Evolutionary conservation across 2,888 invertebrate genomes (phyloP).

Genomic region (Sphaeridia pumilis): DNA sequence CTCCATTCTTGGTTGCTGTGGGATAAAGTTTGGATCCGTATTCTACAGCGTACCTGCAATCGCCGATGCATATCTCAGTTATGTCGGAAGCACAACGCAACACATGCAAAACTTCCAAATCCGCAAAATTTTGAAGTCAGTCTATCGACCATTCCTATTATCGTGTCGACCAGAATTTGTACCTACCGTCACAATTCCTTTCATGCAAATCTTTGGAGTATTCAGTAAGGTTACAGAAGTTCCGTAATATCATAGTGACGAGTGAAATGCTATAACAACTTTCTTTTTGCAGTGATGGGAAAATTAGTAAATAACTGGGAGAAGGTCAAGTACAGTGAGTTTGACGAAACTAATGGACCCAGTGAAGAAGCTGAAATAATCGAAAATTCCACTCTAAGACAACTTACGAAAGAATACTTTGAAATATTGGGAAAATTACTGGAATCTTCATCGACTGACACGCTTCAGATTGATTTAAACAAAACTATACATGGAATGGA

Average conservation of each 20-base stretch:
- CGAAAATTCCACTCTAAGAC: constrained; percentile 27
- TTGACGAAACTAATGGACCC: constrained; percentile 21
- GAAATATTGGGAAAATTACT: constrained; percentile 28
- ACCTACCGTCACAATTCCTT: constrained; percentile 21
- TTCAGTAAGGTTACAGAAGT: no score
- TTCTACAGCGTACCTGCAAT: constrained; percentile 30
- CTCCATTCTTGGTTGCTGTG: constrained; percentile 28
- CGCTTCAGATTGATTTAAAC: not conserved
- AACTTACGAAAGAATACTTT: constrained; percentile 30
- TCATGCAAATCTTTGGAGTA: constrained; percentile 29
- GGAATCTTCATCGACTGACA: constrained; percentile 13
- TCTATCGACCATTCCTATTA: constrained; percentile 27
- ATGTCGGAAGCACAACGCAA: constrained; percentile 26
- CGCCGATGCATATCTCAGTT: constrained; percentile 27
- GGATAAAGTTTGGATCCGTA: constrained; percentile 19
- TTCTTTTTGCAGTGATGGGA: constrained; percentile 20
- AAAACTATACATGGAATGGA: constrained; percentile 13
- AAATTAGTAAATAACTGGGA: constrained; percentile 27
- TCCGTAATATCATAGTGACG: no score
- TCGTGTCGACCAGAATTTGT: constrained; percentile 23
- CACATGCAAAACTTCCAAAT: constrained; percentile 28
- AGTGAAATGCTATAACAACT: not conserved
- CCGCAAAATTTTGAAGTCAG: constrained; percentile 21
- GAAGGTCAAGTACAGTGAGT: constrained; percentile 15
- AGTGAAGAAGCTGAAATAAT: constrained; percentile 29